Evolutionary conservation across 2,797 vertebrate species (phyloP).

Genomic region (Tinamus major): DNA sequence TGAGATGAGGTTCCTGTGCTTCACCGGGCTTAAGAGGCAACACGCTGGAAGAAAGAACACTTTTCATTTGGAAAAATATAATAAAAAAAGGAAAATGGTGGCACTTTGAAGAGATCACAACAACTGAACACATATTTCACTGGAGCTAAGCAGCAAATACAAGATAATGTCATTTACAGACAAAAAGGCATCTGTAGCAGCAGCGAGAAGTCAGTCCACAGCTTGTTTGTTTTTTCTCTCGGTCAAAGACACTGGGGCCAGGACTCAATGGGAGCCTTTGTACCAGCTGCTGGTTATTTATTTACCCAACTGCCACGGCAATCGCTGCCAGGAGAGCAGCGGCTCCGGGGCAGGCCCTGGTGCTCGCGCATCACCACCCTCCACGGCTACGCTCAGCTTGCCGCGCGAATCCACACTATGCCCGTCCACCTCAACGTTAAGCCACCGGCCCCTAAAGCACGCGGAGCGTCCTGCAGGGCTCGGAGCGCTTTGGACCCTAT

Average conservation of each 20-base stretch:
- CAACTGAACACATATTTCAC: rapidly evolving
- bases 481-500: not conserved
- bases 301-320: not conserved
- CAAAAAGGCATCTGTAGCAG: not conserved
- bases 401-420: no score
- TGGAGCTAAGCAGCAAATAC: not conserved
- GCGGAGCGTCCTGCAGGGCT: not conserved
- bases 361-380: no score
- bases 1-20: not conserved
- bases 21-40: not conserved
- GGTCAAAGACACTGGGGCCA: not conserved
- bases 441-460: not conserved
- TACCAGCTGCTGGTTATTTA: not conserved
- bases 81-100: no score
- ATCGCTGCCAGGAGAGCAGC: not conserved
- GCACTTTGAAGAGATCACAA: not conserved
- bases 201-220: not conserved
- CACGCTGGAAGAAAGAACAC: not conserved
- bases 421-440: no score
- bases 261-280: not conserved
- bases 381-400: rapidly evolving
- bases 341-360: not conserved
- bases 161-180: not conserved
- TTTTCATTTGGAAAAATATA: no score
- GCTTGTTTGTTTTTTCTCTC: not conserved